These are phyloP conservation scores for Myoxocephalus aenaeus DNA, from an alignment of 2,797 vertebrate species.

Conservation along the genomic window DNA sequence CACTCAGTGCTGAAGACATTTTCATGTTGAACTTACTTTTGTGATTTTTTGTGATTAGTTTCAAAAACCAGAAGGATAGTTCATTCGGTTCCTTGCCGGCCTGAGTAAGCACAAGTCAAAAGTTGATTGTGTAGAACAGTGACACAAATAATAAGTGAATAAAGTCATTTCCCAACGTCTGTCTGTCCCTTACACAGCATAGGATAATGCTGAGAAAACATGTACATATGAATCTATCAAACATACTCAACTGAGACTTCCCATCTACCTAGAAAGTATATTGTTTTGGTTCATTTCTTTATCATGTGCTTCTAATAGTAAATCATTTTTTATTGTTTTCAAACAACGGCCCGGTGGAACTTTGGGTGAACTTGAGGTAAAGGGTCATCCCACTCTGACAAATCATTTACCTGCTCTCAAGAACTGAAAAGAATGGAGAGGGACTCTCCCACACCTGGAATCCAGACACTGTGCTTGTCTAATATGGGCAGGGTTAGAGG, in stretches of 20 bases:
- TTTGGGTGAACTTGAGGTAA: slow-evolving; percentile 53
- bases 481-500: slow-evolving; percentile 41
- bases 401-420: slow-evolving; percentile 77
- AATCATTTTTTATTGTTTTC: accelerated
- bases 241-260: background rate
- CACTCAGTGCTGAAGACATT: too few species aligned
- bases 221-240: background rate
- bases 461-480: slow-evolving; percentile 61
- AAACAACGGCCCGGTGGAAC: background rate
- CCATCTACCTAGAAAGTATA: background rate
- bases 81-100: background rate
- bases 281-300: background rate
- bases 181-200: too few species aligned
- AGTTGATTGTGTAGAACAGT: background rate
- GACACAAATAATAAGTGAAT: background rate
- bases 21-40: too few species aligned
- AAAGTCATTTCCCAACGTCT: background rate
- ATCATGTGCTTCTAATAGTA: background rate
- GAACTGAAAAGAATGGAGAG: slow-evolving; percentile 53
- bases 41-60: background rate
- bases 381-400: slow-evolving; percentile 56
- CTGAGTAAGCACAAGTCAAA: background rate
- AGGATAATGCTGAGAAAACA: background rate
- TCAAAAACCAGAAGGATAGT: too few species aligned
- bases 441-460: slow-evolving; percentile 78